Evolutionary conservation across 1,140 invertebrate species (phyloP).

Genomic region (Belonocnema kinseyi): DNA sequence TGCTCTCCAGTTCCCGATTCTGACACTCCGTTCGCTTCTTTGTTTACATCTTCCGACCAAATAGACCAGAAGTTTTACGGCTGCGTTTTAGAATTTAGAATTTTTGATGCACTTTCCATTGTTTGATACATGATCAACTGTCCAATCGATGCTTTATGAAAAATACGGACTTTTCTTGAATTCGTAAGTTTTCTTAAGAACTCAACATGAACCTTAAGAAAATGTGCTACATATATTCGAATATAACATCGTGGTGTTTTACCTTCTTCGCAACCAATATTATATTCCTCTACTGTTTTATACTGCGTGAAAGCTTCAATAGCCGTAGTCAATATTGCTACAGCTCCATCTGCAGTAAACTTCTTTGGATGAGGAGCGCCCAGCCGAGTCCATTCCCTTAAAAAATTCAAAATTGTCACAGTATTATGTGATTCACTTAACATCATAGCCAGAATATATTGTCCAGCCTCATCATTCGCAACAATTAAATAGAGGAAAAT

Average conservation of each 20-base stretch:
- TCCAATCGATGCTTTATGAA: conserved; percentile 6
- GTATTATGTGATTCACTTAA: conserved; percentile 46
- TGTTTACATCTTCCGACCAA: too few species aligned
- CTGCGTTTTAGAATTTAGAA: neutral
- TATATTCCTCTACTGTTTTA: conserved; percentile 35
- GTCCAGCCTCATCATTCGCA: neutral
- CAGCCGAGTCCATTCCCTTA: conserved; percentile 33
- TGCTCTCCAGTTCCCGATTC: too few species aligned
- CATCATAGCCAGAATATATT: conserved; percentile 46
- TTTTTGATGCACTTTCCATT: neutral
- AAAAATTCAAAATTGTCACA: conserved; percentile 37
- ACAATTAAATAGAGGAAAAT: conserved; percentile 38
- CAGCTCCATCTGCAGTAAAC: conserved; percentile 43
- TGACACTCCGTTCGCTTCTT: too few species aligned
- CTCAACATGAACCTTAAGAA: conserved; percentile 27
- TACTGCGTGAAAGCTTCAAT: conserved; percentile 38
- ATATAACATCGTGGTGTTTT: conserved; percentile 23
- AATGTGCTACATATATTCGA: conserved; percentile 37
- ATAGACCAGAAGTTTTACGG: too few species aligned
- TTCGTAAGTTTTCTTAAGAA: neutral
- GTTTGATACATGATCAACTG: conserved; percentile 2
- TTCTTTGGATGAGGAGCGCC: conserved; percentile 39
- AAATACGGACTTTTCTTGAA: neutral
- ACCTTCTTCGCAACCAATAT: conserved; percentile 5
- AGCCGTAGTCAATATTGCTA: conserved; percentile 44